Conservation (phyloP, 2,797 vertebrate species). For the Psittacula derbiana region DNA sequence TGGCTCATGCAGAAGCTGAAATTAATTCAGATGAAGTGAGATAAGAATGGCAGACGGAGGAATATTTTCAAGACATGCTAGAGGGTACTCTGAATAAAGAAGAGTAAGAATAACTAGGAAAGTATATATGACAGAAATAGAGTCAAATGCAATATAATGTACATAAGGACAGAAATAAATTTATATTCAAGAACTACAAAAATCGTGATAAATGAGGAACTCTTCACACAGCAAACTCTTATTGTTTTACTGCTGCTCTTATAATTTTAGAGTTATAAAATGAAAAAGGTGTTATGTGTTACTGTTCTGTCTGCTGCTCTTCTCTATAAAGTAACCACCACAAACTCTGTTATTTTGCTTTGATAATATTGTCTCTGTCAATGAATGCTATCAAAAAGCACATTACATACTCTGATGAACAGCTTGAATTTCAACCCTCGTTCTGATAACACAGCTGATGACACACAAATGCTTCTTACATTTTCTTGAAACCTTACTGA, state of each 20-base stretch:
- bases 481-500: neutral
- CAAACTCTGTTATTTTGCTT: neutral
- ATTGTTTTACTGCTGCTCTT: neutral
- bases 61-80: neutral
- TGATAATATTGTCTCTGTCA: neutral
- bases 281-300: neutral
- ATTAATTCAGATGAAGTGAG: neutral
- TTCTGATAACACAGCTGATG: neutral
- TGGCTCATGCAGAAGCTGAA: neutral
- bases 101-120: neutral
- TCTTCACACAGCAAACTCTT: neutral
- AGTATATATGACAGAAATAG: neutral
- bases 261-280: neutral
- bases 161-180: neutral
- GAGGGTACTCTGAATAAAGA: neutral
- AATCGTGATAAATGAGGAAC: neutral
- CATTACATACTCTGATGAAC: neutral
- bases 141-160: neutral
- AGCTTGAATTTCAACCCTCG: neutral
- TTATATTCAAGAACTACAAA: neutral
- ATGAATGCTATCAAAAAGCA: neutral
- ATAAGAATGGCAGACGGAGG: neutral
- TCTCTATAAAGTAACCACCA: neutral
- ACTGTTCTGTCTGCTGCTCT: neutral
- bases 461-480: neutral